These are phyloP conservation scores for Meriones psammophilus DNA, from an alignment of 2,797 vertebrate species.

Conservation along the genomic window DNA sequence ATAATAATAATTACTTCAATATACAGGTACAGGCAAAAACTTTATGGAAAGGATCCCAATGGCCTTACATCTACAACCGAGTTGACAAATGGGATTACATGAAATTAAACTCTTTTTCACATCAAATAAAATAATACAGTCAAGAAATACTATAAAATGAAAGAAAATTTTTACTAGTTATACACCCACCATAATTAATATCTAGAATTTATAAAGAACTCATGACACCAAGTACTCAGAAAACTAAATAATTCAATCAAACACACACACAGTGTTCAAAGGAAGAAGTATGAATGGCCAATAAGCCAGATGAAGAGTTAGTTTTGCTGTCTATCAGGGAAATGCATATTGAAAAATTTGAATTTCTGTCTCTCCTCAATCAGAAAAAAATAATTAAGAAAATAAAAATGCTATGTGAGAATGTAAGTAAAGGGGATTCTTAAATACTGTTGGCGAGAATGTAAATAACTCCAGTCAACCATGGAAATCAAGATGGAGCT, in stretches of 20 bases:
- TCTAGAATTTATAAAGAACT: too few species aligned
- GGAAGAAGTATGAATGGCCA: too few species aligned
- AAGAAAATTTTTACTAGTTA: neutral
- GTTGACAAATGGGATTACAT: neutral
- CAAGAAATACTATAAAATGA: neutral
- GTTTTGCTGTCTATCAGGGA: too few species aligned
- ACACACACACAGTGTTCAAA: too few species aligned
- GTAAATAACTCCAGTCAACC: neutral
- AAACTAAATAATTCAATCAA: too few species aligned
- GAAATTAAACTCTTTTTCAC: neutral
- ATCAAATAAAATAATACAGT: neutral
- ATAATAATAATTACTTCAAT: neutral
- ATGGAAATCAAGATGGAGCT: neutral
- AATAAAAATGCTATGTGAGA: too few species aligned
- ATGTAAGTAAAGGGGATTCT: neutral
- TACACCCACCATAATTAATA: neutral
- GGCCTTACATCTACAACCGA: neutral
- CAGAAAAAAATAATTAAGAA: too few species aligned
- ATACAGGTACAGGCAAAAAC: neutral
- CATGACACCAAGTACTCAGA: too few species aligned
- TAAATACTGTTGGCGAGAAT: neutral
- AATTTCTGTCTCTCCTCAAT: too few species aligned
- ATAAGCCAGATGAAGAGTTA: too few species aligned
- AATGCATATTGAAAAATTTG: too few species aligned
- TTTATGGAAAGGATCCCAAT: neutral